A percentile compares a stretch with the other conserved stretches of the same genome.
Evolutionary conservation across 2,888 invertebrate genomes (phyloP).

Genomic region (Galeruca laticollis): DNA sequence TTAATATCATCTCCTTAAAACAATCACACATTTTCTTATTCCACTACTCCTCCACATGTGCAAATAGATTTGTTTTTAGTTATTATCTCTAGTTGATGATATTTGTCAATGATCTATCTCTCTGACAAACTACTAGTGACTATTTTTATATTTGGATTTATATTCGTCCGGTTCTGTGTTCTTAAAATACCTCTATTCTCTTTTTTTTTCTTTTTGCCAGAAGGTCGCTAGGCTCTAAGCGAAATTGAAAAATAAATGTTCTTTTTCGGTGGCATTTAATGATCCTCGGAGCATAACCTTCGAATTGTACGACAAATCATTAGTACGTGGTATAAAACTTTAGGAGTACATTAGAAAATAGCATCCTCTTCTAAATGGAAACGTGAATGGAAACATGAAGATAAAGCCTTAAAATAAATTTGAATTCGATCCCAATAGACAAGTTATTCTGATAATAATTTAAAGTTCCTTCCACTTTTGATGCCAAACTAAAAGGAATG

Average conservation of each 20-base stretch:
- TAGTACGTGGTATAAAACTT: not conserved
- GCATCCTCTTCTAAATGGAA: not conserved
- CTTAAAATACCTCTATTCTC: constrained; percentile 23
- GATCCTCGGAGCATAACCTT: constrained; percentile 33
- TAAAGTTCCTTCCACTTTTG: not conserved
- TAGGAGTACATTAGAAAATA: not conserved
- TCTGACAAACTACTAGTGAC: no score
- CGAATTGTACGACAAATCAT: constrained; percentile 26
- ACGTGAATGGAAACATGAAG: not conserved
- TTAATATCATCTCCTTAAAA: no score
- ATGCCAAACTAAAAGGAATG: constrained; percentile 13
- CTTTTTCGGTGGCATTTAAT: constrained; percentile 30
- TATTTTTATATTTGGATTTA: not conserved
- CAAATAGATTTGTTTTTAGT: no score
- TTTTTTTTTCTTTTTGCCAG: constrained; percentile 14
- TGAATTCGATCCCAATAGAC: not conserved
- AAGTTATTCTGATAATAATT: constrained; percentile 10
- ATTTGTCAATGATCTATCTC: no score
- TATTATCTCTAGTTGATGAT: no score
- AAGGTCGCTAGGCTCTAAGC: constrained; percentile 33
- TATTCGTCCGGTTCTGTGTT: constrained; percentile 13
- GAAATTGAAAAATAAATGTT: constrained; percentile 38
- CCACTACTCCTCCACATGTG: no score
- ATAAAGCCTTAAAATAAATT: not conserved
- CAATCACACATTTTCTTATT: no score